These are phyloP conservation scores for Notodonta dromedarius DNA, from an alignment of 2,888 invertebrate genomes.

Conservation along the genomic window DNA sequence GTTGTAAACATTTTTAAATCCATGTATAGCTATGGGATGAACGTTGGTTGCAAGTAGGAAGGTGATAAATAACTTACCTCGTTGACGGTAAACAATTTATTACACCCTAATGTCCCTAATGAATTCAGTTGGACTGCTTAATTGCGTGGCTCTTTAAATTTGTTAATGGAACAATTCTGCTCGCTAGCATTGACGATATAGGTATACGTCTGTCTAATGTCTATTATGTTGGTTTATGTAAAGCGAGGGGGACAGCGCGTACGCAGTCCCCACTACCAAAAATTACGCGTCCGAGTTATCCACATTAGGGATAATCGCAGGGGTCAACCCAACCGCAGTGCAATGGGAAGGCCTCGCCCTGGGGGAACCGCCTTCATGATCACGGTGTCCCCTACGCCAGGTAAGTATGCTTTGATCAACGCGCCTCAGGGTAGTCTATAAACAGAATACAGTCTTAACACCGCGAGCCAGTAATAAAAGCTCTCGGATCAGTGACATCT, in stretches of 20 bases:
- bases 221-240: too few relatives aligned
- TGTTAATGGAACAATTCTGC: too few relatives aligned
- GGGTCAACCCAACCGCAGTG: constrained; percentile 23
- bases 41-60: too few relatives aligned
- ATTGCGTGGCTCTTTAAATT: too few relatives aligned
- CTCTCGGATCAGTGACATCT: neutral
- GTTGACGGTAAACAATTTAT: too few relatives aligned
- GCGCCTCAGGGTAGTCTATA: neutral
- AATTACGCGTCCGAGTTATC: constrained; percentile 27
- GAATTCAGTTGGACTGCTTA: too few relatives aligned
- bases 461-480: neutral
- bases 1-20: too few relatives aligned
- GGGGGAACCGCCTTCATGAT: constrained; percentile 27
- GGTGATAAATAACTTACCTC: too few relatives aligned
- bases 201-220: too few relatives aligned
- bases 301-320: constrained; percentile 26
- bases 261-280: constrained; percentile 32
- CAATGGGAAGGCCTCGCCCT: constrained; percentile 30
- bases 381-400: constrained; percentile 29
- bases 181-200: too few relatives aligned
- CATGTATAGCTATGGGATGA: too few relatives aligned
- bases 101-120: too few relatives aligned
- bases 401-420: constrained; percentile 26
- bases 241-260: constrained; percentile 21
- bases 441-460: neutral